Conservation (phyloP, 2,113 vertebrate genomes). For the Romanogobio albipinnatus region DNA sequence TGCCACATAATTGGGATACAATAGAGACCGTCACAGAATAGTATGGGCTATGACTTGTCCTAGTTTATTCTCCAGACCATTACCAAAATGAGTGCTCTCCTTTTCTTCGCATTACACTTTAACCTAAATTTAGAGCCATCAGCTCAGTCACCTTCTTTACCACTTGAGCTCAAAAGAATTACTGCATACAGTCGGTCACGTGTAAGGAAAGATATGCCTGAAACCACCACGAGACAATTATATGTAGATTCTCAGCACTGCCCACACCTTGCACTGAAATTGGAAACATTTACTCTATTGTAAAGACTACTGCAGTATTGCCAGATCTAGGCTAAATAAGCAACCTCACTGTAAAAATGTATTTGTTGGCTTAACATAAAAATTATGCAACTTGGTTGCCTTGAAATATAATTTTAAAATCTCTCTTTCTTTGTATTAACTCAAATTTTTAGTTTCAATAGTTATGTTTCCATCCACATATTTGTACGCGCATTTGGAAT, state of each 20-base stretch:
- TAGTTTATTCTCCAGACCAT: conserved; percentile 19
- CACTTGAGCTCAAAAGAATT: background rate
- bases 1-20: conserved; percentile 28
- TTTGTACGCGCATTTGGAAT: no score
- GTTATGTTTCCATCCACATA: no score
- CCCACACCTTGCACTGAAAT: background rate
- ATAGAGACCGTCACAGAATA: conserved; percentile 33
- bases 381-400: no score
- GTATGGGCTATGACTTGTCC: conserved; percentile 13
- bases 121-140: conserved; percentile 38
- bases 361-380: no score
- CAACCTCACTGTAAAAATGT: background rate
- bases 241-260: background rate
- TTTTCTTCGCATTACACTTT: conserved; percentile 29
- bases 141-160: background rate
- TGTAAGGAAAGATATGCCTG: background rate
- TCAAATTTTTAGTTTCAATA: no score
- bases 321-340: background rate
- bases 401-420: no score
- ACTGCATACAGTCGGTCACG: background rate
- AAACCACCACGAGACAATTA: background rate
- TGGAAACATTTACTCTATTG: background rate
- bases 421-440: no score
- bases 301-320: background rate
- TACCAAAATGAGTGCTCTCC: conserved; percentile 28